Evolutionary conservation across 2,888 invertebrate genomes (phyloP).

Genomic region (Dryocosmus kuriphilus): DNA sequence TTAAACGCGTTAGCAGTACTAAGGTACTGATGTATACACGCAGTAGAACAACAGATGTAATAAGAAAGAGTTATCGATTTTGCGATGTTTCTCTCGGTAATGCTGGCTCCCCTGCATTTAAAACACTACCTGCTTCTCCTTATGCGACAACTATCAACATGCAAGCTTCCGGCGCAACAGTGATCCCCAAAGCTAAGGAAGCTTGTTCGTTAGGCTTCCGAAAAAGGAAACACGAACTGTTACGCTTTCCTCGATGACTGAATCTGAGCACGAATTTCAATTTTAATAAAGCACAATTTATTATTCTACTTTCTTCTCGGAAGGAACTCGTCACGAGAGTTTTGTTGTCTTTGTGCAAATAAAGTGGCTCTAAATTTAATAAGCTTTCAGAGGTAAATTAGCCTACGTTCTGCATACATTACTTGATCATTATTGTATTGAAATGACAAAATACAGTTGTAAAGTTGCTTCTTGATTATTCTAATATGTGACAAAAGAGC

Average conservation of each 20-base stretch:
- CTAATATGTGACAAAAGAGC: too few species aligned
- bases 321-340: not conserved
- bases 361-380: slow-evolving; percentile 5
- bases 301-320: slow-evolving; percentile 11
- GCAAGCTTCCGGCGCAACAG: slow-evolving; percentile 38
- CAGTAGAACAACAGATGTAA: slow-evolving; percentile 1
- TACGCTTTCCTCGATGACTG: slow-evolving; percentile 38
- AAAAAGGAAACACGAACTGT: slow-evolving; percentile 18
- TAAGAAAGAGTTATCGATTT: slow-evolving; percentile 33
- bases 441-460: not conserved
- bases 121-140: slow-evolving; percentile 29
- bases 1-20: not conserved
- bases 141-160: slow-evolving; percentile 37
- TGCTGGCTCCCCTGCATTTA: slow-evolving; percentile 27
- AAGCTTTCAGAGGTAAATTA: not conserved
- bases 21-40: not conserved
- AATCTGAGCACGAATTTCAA: slow-evolving; percentile 36
- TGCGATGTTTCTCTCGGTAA: slow-evolving; percentile 32
- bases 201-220: slow-evolving; percentile 31
- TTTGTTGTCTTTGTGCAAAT: slow-evolving; percentile 32
- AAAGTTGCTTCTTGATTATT: not conserved
- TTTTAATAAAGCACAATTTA: slow-evolving; percentile 35
- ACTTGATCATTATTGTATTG: not conserved
- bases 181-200: slow-evolving; percentile 32
- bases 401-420: too few species aligned